Evolutionary conservation across 2,888 invertebrate species (phyloP), one percentile per base, ranked within the genome.

Genomic region (Nematopogon swammerdamellus): DNA sequence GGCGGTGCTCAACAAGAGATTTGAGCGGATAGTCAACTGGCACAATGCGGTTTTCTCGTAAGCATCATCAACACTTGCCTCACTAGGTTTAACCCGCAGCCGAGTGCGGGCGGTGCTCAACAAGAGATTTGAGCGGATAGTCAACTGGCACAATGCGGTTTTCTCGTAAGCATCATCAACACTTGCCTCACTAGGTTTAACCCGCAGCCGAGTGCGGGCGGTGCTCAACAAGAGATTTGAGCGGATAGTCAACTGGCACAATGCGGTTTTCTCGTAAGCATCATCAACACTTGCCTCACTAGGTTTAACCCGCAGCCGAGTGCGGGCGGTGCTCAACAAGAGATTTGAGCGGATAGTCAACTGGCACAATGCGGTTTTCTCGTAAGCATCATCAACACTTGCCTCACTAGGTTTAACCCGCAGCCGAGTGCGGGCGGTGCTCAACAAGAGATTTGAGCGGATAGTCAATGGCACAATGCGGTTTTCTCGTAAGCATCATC

Each of bases 391-490:
- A n/a, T n/a, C n/a, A n/a, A n/a, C n/a, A n/a, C n/a, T n/a, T n/a
- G n/a, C n/a, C n/a, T n/a, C n/a, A n/a, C n/a, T n/a, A n/a, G n/a
- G n/a, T n/a, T n/a, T n/a, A n/a, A n/a, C n/a, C n/a, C 60, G 70
- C 2, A 36, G 57, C 1, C 50, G 59, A 14, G 60, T 61, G 2
- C 68, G 68, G 46, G 19, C 18, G 0, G 55, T 53, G 8, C 62
- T 74, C 0, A 68, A 64, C 19, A 52, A 44, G 11, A 62, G 70
- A 44, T 57, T 73, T 42, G 52, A 54, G 5, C 59, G 61, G 18
- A 70, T 73, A 20, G 67, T 68, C 2, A 58, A 53, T 71, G 69
- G 71, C 73, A 74, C 50, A 55, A 54, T 1, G 60, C 63, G 6
- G 62, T 70, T n/a, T 61, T 65, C n/a, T 59, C 57, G 71, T 68